Base-by-base conservation (phyloP, 1,140 invertebrate genomes). In the Spodoptera frugiperda region DNA sequence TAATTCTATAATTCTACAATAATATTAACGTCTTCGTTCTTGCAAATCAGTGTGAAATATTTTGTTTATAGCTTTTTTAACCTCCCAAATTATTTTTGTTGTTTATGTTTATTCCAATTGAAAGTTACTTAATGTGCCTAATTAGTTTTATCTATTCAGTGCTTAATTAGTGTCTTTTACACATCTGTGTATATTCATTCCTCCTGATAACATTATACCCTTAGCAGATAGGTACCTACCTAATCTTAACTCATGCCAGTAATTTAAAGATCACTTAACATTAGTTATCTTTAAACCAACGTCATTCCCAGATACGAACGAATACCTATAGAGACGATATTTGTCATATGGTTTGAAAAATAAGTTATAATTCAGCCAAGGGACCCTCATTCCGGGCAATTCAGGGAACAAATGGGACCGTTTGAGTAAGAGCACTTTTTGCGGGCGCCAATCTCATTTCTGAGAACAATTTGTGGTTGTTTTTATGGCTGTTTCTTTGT, bases 321-420 rank as follows among this genome's bases (percentile, higher is more conserved):
- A 25, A 25, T 25, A 25, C 25, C 59, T 19, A 63, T 44, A 33
- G 5, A 44, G 8, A 12, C 33, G 11, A 15, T 63, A 17, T 30
- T n/a, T 63, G 19, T 67, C 63, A 67, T 67, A 67, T 67, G 14
- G 44, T 30, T 48, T 77, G 77, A 83, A 81, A 86, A 82, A 77
- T 84, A 86, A 86, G 80, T 82, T 79, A 74, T 79, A 82, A 83
- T 70, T 74, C 63, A 78, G 63, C 65, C 73, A 81, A 82, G 77
- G 81, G 80, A 82, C 78, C 80, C 83, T 81, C 81, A 78, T 80
- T 72, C 71, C 77, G 76, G 73, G 75, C 72, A 61, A 68, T 80
- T 65, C 77, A 71, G 71, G 72, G 77, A 83, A 84, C 82, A 83
- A 84, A 84, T 82, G 79, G 68, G 68, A 79, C 70, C 65, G 76